Conservation (phyloP, 1,140 invertebrate species). For the Neodiprion lecontei region DNA sequence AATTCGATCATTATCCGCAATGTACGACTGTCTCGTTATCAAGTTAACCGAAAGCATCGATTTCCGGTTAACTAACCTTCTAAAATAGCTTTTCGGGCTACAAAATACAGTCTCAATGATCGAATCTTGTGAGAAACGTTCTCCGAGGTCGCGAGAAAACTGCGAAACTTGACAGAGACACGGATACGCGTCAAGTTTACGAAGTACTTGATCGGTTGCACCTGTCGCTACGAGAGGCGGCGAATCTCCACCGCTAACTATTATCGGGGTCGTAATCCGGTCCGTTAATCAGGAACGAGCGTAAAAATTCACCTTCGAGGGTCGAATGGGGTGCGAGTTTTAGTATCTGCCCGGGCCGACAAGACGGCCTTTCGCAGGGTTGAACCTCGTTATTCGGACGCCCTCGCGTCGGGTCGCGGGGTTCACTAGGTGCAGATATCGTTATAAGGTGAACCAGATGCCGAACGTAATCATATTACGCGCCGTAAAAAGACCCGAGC, state of each 20-base stretch:
- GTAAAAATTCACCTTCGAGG: conserved; percentile 2
- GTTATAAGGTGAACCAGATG: conserved; percentile 5
- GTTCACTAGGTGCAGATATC: not conserved
- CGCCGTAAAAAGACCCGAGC: not conserved
- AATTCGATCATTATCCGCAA: too few relatives aligned
- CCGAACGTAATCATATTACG: conserved; percentile 1
- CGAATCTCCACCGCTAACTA: not conserved
- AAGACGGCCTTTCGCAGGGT: not conserved
- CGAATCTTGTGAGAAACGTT: too few relatives aligned
- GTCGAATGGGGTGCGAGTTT: conserved; percentile 4
- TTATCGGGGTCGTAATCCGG: not conserved
- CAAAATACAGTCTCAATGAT: too few relatives aligned
- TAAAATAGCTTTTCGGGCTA: too few relatives aligned
- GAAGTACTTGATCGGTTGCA: too few relatives aligned
- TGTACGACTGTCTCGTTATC: too few relatives aligned
- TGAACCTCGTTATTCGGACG: not conserved
- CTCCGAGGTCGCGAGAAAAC: too few relatives aligned
- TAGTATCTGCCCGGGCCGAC: not conserved
- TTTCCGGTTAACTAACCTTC: too few relatives aligned
- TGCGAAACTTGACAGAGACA: too few relatives aligned
- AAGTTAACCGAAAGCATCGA: too few relatives aligned
- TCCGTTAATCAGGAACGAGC: not conserved
- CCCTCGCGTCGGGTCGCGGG: not conserved
- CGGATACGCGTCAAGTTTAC: too few relatives aligned
- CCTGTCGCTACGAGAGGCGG: too few relatives aligned